Evolutionary conservation across 2,888 invertebrate genomes (phyloP).

Genomic region (Smittia aterrima): DNA sequence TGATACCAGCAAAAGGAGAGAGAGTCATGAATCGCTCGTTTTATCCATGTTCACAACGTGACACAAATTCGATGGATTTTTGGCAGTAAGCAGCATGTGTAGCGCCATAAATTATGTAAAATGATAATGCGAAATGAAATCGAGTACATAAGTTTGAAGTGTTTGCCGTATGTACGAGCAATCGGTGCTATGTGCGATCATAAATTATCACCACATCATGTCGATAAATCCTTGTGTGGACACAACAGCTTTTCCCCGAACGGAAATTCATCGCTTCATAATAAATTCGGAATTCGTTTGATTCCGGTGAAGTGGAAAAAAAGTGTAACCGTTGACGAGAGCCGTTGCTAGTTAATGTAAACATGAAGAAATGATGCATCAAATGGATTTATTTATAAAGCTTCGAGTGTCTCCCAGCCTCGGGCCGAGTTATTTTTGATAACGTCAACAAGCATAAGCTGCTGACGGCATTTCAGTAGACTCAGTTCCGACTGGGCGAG

Average conservation of each 20-base stretch:
- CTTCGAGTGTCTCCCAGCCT: too few relatives aligned
- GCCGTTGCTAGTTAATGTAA: too few relatives aligned
- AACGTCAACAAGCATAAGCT: too few relatives aligned
- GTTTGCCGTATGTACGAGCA: not conserved
- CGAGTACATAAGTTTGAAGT: not conserved
- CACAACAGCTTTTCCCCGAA: not conserved
- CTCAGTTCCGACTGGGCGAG: too few relatives aligned
- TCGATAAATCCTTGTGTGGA: slow-evolving; percentile 6
- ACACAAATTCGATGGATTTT: slow-evolving; percentile 27
- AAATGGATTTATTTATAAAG: too few relatives aligned
- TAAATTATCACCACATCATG: slow-evolving; percentile 11
- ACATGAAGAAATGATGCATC: too few relatives aligned
- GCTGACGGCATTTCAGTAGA: too few relatives aligned
- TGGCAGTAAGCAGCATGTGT: slow-evolving; percentile 27
- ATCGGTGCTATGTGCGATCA: not conserved
- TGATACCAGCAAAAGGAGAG: not conserved
- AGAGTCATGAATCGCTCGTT: not conserved
- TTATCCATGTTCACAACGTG: slow-evolving; percentile 30
- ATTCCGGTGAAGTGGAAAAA: too few relatives aligned
- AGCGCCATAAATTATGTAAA: slow-evolving; percentile 5
- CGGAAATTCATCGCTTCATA: too few relatives aligned
- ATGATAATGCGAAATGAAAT: not conserved
- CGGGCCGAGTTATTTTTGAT: too few relatives aligned
- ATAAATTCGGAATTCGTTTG: too few relatives aligned
- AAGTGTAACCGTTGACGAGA: too few relatives aligned